phyloP scores from a whole-genome alignment of 2,888 invertebrate species.

The Thera britannica region DNA sequence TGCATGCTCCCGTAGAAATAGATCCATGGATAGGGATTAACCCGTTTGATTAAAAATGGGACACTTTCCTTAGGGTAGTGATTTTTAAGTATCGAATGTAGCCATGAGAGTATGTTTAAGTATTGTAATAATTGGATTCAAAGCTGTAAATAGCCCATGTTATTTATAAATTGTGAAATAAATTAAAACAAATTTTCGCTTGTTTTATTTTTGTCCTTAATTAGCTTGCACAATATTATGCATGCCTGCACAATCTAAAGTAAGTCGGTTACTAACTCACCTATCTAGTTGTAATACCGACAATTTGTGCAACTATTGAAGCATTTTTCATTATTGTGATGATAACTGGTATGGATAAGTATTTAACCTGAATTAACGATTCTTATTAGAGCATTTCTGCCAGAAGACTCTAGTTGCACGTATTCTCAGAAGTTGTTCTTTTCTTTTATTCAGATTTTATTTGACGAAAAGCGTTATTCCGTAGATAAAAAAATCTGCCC shows the following conservation, averaged over 20 bases:
- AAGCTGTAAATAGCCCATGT: constrained; percentile 73
- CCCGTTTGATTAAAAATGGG: constrained; percentile 40
- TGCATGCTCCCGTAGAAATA: constrained; percentile 61
- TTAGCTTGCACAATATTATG: constrained; percentile 49
- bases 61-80: constrained; percentile 34
- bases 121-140: constrained; percentile 46
- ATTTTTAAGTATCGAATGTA: constrained; percentile 34
- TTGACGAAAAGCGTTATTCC: too few relatives aligned
- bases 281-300: constrained; percentile 11
- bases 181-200: constrained; percentile 61
- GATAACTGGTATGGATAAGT: constrained; percentile 11
- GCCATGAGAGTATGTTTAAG: constrained; percentile 42
- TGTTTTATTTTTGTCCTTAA: constrained; percentile 67
- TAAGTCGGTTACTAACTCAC: constrained; percentile 36
- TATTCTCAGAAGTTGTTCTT: too few relatives aligned
- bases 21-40: constrained; percentile 46
- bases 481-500: too few relatives aligned
- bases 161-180: constrained; percentile 69
- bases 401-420: too few relatives aligned
- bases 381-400: background rate
- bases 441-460: too few relatives aligned
- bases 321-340: constrained; percentile 13
- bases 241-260: constrained; percentile 49
- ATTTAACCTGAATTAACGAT: background rate
- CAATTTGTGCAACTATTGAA: constrained; percentile 10